These are phyloP conservation scores for Dipus sagitta DNA, from an alignment of 2,797 vertebrate species.

Conservation along the genomic window DNA sequence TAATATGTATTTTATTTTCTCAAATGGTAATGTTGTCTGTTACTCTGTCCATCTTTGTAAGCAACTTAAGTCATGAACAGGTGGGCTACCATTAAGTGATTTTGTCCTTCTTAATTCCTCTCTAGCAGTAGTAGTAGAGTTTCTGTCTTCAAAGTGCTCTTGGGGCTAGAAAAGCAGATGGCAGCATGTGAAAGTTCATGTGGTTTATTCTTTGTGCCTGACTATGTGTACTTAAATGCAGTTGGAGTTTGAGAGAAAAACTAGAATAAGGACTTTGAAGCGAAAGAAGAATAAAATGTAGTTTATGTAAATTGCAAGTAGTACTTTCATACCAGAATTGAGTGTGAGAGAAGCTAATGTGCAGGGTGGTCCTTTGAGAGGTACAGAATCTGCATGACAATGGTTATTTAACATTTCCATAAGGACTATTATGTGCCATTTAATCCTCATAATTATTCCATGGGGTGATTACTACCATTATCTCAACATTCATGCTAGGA, in stretches of 20 bases:
- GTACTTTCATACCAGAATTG: background rate
- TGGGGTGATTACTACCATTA: background rate
- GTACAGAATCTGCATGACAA: background rate
- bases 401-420: background rate
- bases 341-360: background rate
- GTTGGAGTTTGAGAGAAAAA: conserved; percentile 5
- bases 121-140: background rate
- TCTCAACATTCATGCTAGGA: background rate
- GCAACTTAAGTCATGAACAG: background rate
- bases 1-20: background rate
- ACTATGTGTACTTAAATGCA: background rate
- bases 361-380: background rate
- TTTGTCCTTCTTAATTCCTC: background rate
- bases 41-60: background rate
- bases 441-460: background rate
- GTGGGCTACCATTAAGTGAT: background rate
- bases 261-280: background rate
- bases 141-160: background rate
- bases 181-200: background rate
- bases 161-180: background rate
- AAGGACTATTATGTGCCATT: background rate
- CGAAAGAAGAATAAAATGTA: background rate
- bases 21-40: background rate
- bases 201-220: background rate
- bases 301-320: background rate